Percentiles rank a stretch among this genome's conserved stretches.
Conservation (phyloP, 2,113 vertebrate species). For the Corythoichthys intestinalis region DNA sequence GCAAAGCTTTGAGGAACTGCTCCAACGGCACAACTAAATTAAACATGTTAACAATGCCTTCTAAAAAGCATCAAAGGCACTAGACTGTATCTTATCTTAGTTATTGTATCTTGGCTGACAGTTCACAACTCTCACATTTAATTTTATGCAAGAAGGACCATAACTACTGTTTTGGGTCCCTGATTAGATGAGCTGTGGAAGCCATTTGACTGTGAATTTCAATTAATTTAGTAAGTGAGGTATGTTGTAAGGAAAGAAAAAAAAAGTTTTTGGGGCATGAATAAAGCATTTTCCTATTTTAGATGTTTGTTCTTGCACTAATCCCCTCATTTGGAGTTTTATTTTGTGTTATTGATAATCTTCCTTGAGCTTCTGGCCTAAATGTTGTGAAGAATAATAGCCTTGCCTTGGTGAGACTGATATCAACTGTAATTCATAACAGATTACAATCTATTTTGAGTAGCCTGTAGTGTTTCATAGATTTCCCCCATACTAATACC, state of each 20-base stretch:
- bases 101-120: background rate
- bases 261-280: conserved; percentile 1
- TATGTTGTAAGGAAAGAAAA: background rate
- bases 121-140: conserved; percentile 10
- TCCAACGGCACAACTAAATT: conserved; percentile 1
- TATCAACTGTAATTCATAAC: background rate
- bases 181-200: background rate
- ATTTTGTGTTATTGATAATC: background rate
- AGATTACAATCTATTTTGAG: background rate
- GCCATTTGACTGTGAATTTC: background rate
- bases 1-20: background rate
- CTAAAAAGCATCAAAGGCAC: background rate
- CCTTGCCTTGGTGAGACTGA: background rate
- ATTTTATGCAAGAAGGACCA: background rate
- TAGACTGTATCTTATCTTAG: conserved; percentile 11
- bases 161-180: background rate
- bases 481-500: background rate
- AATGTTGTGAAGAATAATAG: background rate
- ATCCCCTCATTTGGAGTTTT: background rate
- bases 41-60: background rate
- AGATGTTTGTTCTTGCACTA: background rate
- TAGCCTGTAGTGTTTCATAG: background rate
- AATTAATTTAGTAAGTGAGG: background rate
- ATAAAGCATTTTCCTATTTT: conserved; percentile 17
- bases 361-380: background rate